These are phyloP conservation scores for Megalopta genalis DNA, from an alignment of 1,140 invertebrate genomes.

Conservation along the genomic window DNA sequence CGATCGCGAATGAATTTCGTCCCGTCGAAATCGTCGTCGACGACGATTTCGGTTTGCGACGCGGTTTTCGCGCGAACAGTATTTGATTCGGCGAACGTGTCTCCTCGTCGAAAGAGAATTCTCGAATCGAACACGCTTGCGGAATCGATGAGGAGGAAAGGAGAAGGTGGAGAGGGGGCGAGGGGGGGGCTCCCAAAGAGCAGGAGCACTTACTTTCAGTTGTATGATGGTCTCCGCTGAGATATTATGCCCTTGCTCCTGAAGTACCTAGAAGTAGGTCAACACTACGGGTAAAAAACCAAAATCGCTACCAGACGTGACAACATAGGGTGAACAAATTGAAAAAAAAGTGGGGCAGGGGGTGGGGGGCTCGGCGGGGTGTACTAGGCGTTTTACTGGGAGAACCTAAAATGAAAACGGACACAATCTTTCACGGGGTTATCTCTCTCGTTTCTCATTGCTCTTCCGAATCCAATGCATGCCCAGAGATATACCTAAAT, in stretches of 20 bases:
- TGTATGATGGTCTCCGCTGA: conserved; percentile 92
- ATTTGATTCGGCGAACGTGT: too few relatives aligned
- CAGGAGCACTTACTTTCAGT: conserved; percentile 89
- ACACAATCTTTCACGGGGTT: conserved; percentile 42
- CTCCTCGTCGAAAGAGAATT: neutral
- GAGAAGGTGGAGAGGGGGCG: neutral
- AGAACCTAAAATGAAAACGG: conserved; percentile 36
- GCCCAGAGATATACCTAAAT: conserved; percentile 75
- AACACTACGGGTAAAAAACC: conserved; percentile 79
- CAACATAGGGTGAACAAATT: conserved; percentile 44
- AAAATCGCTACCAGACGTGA: conserved; percentile 78
- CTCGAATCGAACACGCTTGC: conserved; percentile 38
- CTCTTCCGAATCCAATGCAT: conserved; percentile 70
- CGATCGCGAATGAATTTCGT: too few relatives aligned
- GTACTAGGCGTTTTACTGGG: conserved; percentile 1
- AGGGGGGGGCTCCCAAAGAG: conserved; percentile 55
- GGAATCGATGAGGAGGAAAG: conserved; percentile 44
- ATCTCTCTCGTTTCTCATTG: conserved; percentile 66
- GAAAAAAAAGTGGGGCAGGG: too few relatives aligned
- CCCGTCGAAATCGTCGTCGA: too few relatives aligned
- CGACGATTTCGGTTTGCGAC: too few relatives aligned
- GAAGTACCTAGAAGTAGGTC: conserved; percentile 88
- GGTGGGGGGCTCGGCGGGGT: too few relatives aligned
- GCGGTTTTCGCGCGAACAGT: neutral
- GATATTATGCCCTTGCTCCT: conserved; percentile 93